These are phyloP conservation scores for Stenchaetothrips biformis DNA, from an alignment of 2,888 invertebrate genomes.

Conservation along the genomic window DNA sequence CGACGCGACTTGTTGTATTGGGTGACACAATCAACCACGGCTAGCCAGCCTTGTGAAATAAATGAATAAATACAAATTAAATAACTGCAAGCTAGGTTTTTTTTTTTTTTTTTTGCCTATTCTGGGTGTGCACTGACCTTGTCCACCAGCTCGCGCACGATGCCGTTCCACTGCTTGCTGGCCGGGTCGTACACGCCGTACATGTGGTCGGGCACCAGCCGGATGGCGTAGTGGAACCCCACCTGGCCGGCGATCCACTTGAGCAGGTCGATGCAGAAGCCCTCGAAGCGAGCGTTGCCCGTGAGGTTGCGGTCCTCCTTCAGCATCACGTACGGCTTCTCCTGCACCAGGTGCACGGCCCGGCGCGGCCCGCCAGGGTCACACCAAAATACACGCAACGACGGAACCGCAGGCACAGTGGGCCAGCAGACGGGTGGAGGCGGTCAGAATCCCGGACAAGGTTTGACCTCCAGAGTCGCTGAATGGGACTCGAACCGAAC, in stretches of 20 bases:
- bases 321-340: constrained; percentile 87
- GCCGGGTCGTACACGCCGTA: constrained; percentile 85
- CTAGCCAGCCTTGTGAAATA: too few species aligned
- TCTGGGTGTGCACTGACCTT: constrained; percentile 56
- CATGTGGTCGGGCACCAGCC: constrained; percentile 80
- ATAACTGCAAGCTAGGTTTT: too few species aligned
- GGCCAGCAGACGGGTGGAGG: too few species aligned
- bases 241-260: constrained; percentile 77
- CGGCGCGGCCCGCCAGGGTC: too few species aligned
- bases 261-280: constrained; percentile 86
- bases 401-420: too few species aligned
- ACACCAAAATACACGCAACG: too few species aligned
- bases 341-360: constrained; percentile 52
- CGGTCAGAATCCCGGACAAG: too few species aligned
- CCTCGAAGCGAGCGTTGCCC: constrained; percentile 81
- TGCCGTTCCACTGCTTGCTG: constrained; percentile 86
- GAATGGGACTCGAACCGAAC: too few species aligned
- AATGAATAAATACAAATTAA: neutral
- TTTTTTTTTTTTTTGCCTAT: too few species aligned
- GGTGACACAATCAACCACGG: too few species aligned
- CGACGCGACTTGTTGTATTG: neutral
- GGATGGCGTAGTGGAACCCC: constrained; percentile 81
- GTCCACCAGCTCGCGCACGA: constrained; percentile 79
- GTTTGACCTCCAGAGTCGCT: too few species aligned
- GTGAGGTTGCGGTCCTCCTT: constrained; percentile 77